A percentile compares a stretch with the other conserved stretches of the same genome.
phyloP scores from a whole-genome alignment of 2,113 vertebrate species.

The Rhinoptilus africanus region DNA sequence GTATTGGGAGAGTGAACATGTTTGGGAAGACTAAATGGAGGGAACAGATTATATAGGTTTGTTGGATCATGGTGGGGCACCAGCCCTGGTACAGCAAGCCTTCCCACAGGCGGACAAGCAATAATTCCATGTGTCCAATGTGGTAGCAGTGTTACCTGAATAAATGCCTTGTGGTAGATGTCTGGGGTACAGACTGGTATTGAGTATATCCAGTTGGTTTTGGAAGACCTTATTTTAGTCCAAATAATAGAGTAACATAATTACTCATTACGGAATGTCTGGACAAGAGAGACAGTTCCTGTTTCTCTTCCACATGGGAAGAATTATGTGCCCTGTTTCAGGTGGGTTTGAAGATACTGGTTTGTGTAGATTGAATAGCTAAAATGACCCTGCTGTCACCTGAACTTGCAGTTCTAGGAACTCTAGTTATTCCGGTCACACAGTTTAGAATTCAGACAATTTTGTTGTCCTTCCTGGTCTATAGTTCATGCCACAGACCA shows the following conservation, averaged over 20 bases:
- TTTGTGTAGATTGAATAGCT: background rate
- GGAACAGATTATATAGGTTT: background rate
- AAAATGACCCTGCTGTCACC: background rate
- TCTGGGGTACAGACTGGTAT: background rate
- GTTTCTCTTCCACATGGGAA: background rate
- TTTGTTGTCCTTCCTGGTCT: background rate
- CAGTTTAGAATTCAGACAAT: background rate
- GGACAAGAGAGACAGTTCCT: background rate
- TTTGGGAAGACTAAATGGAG: background rate
- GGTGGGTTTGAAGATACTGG: background rate
- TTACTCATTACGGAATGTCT: background rate
- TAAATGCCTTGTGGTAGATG: background rate
- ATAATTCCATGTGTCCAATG: background rate
- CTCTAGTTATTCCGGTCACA: background rate
- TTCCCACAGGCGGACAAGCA: background rate
- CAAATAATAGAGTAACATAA: background rate
- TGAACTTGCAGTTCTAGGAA: background rate
- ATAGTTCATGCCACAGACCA: background rate
- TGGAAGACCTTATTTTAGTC: background rate
- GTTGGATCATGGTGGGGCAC: background rate
- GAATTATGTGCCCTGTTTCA: accelerated
- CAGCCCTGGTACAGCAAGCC: background rate
- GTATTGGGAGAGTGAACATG: background rate
- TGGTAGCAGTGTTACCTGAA: background rate
- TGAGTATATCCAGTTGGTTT: background rate